Evolutionary conservation across 2,888 invertebrate species (phyloP).

Genomic region (Merodon equestris): DNA sequence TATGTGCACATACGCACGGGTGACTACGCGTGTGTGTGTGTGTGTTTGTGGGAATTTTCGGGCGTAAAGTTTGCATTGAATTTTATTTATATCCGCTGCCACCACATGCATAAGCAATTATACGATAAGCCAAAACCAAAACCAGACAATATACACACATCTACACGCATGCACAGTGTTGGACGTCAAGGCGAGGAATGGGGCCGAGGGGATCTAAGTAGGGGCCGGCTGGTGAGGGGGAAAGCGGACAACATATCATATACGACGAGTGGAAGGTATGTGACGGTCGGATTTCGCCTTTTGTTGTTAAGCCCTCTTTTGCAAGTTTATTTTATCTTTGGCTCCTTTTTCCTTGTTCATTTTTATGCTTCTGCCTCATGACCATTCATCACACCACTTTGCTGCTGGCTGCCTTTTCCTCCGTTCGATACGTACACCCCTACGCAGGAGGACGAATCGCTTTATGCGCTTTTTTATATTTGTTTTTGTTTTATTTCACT

Average conservation of each 20-base stretch:
- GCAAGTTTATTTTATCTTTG: constrained; percentile 54
- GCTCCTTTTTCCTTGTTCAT: constrained; percentile 3
- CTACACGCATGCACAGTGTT: constrained; percentile 5
- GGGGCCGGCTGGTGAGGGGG: constrained; percentile 39
- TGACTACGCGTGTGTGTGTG: background rate
- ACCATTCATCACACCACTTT: constrained; percentile 33
- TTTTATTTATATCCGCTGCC: constrained; percentile 64
- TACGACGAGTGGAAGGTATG: constrained; percentile 18
- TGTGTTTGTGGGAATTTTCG: constrained; percentile 54
- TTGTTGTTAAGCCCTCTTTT: constrained; percentile 63
- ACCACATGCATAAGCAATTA: constrained; percentile 54
- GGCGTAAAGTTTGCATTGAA: constrained; percentile 63
- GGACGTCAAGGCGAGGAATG: constrained; percentile 7
- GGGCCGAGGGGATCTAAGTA: too few relatives aligned
- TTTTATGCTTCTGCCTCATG: constrained; percentile 31
- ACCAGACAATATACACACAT: constrained; percentile 29
- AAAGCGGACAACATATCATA: constrained; percentile 28
- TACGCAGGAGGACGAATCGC: constrained; percentile 56
- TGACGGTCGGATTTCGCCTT: constrained; percentile 53
- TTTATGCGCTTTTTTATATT: constrained; percentile 62
- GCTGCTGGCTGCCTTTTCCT: too few relatives aligned
- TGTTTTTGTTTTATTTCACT: constrained; percentile 37
- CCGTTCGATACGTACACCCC: constrained; percentile 32
- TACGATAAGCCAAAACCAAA: constrained; percentile 45
- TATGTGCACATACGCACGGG: too few relatives aligned